Base-by-base conservation (phyloP, 2,888 invertebrate genomes). In the Eristalinus aeneus region DNA sequence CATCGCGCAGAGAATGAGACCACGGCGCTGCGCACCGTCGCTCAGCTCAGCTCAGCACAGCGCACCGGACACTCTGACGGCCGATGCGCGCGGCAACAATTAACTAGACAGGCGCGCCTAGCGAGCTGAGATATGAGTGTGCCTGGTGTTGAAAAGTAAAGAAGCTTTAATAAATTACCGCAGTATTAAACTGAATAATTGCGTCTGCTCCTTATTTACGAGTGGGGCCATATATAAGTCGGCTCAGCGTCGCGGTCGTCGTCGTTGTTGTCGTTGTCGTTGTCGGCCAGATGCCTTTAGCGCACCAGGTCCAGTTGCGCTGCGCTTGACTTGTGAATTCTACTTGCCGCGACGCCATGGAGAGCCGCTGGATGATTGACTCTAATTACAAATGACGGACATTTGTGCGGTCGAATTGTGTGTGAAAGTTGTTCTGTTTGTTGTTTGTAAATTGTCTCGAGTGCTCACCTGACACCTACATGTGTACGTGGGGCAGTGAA, bases 101-200 rank as follows among this genome's bases (percentile, higher is more conserved):
- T 86, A 86, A 86, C 74, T 82, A 71, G 82, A 82, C 77, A 78
- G 74, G 77, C 86, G 73, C 81, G 64, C 72, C 81, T 85, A 80
- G 85, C 54, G 69, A 78, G 69, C 86, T 86, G 77, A 77, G 77
- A 81, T 86, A 81, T 86, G 77, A 77, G 82, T 71, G 65, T 60
- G 74, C 27, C 77, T 86, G 82, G 86, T 86, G 86, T 86, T 86
- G 86, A 86, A 86, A 86, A 82, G 86, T 86, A 86, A 86, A 86
- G 86, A 86, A 86, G 86, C 86, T 82, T 86, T 82, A 86, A 86
- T 82, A 86, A 86, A 86, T 86, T 86, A 86, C 86, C 77, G 77
- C 86, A 36, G 86, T 65, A 86, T 82, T 86, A 86, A 87, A 83
- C 82, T 83, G 87, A 87, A 78, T 78, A 87, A 83, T 87, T 87